Base-by-base conservation (phyloP, 2,888 invertebrate genomes). In the Hydrotaea diabolus region DNA sequence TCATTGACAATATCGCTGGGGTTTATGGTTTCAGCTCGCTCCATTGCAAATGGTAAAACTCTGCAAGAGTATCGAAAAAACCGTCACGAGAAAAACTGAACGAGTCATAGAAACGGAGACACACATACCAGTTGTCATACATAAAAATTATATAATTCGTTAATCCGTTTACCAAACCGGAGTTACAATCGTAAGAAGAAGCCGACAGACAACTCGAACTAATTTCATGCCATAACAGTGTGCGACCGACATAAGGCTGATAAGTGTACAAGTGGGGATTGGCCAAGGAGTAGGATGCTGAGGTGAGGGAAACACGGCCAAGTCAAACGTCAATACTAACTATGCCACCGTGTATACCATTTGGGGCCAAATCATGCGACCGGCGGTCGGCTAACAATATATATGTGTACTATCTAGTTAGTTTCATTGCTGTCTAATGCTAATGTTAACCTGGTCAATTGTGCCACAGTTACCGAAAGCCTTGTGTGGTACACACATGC, bases 381-480 rank as follows among this genome's bases (percentile, higher is more conserved):
- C 26, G 15, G 2, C 17, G 39, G 11, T 17, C 31, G 31, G 7
- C 59, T 1, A 13, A 64, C 59, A 26, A 64, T 7, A n/a, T n/a
- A n/a, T n/a, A n/a, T n/a, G n/a, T n/a, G n/a, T n/a, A n/a, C 21
- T 39, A 36, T 66, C 17, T n/a, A 64, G n/a, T 36, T 64, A 64
- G 5, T 15, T 21, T 4, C 57, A 21, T 21, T 57, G 57, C 36
- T 55, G 74, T 39, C 76, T 73, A 85, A 82, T 79, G 62, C 36
- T 82, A 74, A 79, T 85, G 79, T 76, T 85, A 79, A 79, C 81
- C 85, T 79, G 85, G 73, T 79, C 76, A 69, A 59, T 7, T 59
- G 49, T 80, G 57, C 55, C 66, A 71, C 69, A 43, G 80, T 75
- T 80, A 81, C 78, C 71, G 78, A 81, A 80, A 84, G 80, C 83